Evolutionary conservation across 2,113 vertebrate species (phyloP), one percentile per base, ranked within the genome.

Genomic region (Takifugu bimaculatus): DNA sequence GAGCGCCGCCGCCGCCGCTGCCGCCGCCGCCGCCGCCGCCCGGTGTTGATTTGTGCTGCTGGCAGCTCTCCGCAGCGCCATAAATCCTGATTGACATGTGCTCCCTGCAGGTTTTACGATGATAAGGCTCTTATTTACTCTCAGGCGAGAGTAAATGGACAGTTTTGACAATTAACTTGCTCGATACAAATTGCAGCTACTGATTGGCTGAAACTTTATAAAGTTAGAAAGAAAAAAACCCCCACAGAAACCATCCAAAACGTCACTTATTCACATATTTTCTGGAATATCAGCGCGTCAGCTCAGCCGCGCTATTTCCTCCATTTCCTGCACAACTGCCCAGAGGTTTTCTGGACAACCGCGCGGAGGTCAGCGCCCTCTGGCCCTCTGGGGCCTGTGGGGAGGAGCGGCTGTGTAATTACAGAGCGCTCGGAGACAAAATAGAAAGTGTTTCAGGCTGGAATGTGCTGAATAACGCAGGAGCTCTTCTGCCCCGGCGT

Each of bases 381-480:
- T 13, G 5, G 58, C 10, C 12, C 52, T 73, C 57, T 42, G 75
- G 66, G 62, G 82, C 78, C 63, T 76, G 65, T n/a, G 62, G 74
- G 69, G 56, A 73, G 70, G 68, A 75, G 73, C 48, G 78, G 74
- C 82, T 83, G 73, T 65, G 80, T 85, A 88, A 88, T 88, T 86
- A 88, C 77, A 82, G 78, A 51, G 62, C 27, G 5, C 63, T 4
- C 7, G 57, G 48, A 67, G 68, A 77, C 35, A 75, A 77, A 78
- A 68, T 72, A 77, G 72, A 80, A 75, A 70, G 65, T 53, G 71
- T 71, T 49, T 67, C 72, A 60, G 72, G 70, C 74, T 71, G 78
- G 81, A 86, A 86, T 86, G 82, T 85, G 80, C 84, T 80, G 84
- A 85, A 85, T 80, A 82, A 81, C 80, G 80, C 78, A 80, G 82